Conservation (phyloP, 2,888 invertebrate genomes). For the Idaea straminata region DNA sequence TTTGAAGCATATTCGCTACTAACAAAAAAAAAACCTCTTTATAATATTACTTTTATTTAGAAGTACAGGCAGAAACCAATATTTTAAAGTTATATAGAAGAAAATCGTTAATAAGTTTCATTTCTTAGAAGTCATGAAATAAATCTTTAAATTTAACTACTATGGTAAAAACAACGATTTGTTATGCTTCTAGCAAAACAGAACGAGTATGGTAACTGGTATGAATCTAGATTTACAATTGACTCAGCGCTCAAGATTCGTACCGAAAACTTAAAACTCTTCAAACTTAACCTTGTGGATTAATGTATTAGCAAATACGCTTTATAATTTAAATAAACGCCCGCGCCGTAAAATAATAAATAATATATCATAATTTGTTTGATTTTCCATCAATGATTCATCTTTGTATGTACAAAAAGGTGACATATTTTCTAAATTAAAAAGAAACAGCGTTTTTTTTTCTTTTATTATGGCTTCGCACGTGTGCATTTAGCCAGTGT, state of each 20-base stretch:
- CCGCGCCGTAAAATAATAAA: neutral
- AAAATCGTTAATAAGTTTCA: neutral
- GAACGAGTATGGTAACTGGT: neutral
- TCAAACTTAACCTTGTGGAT: neutral
- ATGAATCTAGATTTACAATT: neutral
- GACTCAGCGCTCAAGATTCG: neutral
- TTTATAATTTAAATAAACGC: neutral
- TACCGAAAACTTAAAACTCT: neutral
- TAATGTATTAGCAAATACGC: neutral
- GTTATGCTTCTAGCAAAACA: neutral
- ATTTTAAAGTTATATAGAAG: too few species aligned
- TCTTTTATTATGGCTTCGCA: too few species aligned
- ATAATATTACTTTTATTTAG: too few species aligned
- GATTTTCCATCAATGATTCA: neutral
- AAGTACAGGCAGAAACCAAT: too few species aligned
- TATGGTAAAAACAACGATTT: neutral
- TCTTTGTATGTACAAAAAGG: neutral
- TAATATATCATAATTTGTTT: neutral
- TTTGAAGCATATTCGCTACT: too few species aligned
- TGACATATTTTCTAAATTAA: neutral
- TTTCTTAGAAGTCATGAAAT: neutral
- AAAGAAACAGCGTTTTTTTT: neutral
- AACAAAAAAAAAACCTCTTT: too few species aligned
- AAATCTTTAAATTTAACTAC: neutral
- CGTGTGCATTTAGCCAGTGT: too few species aligned